Evolutionary conservation across 2,113 vertebrate genomes (phyloP).

Genomic region (Ptilonorhynchus violaceus): DNA sequence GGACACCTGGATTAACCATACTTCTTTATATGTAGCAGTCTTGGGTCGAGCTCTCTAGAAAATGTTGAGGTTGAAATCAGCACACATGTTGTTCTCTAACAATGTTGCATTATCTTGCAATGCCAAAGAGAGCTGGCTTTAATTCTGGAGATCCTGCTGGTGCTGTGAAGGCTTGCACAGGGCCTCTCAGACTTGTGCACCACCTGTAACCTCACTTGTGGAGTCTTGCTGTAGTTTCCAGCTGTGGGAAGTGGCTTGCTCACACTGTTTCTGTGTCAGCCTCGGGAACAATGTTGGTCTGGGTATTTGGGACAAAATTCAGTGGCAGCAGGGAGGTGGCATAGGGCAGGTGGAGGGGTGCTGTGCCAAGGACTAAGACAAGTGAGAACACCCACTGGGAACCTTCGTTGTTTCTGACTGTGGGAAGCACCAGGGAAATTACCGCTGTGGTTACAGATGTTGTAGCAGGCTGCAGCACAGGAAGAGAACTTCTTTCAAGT

Average conservation of each 20-base stretch:
- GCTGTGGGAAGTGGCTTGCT: not conserved
- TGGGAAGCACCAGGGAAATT: not conserved
- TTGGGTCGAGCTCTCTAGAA: not conserved
- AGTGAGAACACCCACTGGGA: fast-evolving
- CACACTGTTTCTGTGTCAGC: fast-evolving
- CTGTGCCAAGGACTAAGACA: not conserved
- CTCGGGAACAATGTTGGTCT: fast-evolving
- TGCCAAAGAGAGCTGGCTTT: not conserved
- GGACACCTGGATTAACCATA: not conserved
- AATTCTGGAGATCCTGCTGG: not conserved
- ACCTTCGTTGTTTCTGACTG: not conserved
- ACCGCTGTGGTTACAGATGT: not conserved
- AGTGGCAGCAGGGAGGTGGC: not conserved
- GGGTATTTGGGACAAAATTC: not conserved
- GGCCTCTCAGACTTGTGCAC: not conserved
- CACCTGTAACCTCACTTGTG: not conserved
- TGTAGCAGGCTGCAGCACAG: not conserved
- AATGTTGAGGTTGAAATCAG: not conserved
- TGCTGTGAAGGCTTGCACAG: not conserved
- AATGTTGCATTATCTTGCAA: not conserved
- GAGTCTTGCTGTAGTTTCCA: not conserved
- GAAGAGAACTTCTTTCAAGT: not conserved
- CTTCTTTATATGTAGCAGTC: not conserved
- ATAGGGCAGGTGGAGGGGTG: fast-evolving
- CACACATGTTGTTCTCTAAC: not conserved